Evolutionary conservation across 2,113 vertebrate genomes (phyloP).

Genomic region (Petroica traversi): DNA sequence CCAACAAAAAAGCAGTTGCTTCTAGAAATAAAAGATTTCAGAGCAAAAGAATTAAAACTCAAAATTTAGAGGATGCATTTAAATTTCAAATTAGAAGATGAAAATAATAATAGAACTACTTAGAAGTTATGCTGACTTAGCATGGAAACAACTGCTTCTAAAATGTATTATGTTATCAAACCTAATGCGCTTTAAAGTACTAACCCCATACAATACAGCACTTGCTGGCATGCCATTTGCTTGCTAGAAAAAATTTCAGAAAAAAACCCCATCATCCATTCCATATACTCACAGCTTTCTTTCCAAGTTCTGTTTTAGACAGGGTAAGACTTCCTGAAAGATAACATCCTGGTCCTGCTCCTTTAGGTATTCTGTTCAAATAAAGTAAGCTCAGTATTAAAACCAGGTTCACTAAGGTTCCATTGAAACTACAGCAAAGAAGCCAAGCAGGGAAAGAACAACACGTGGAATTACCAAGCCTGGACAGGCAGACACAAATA

Average conservation of each 20-base stretch:
- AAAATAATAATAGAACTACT: background rate
- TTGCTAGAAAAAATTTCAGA: background rate
- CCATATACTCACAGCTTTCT: conserved; percentile 95
- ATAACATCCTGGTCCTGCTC: conserved; percentile 92
- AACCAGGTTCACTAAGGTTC: background rate
- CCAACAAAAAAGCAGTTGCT: background rate
- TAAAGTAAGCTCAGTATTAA: background rate
- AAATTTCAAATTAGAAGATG: background rate
- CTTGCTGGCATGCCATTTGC: background rate
- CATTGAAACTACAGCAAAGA: background rate
- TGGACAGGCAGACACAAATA: background rate
- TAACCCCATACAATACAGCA: background rate
- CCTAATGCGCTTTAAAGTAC: background rate
- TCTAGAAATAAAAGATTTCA: background rate
- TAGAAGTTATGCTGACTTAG: background rate
- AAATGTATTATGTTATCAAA: background rate
- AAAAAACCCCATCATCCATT: background rate
- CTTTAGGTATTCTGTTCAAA: conserved; percentile 88
- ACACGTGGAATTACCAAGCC: background rate
- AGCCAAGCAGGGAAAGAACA: background rate
- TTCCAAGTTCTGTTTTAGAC: conserved; percentile 94
- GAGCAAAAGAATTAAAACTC: background rate
- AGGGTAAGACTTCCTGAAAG: conserved; percentile 89
- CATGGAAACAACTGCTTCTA: conserved; percentile 18
- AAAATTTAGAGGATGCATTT: background rate